Conservation (phyloP, 2,113 vertebrate species). For the Zootoca vivipara region DNA sequence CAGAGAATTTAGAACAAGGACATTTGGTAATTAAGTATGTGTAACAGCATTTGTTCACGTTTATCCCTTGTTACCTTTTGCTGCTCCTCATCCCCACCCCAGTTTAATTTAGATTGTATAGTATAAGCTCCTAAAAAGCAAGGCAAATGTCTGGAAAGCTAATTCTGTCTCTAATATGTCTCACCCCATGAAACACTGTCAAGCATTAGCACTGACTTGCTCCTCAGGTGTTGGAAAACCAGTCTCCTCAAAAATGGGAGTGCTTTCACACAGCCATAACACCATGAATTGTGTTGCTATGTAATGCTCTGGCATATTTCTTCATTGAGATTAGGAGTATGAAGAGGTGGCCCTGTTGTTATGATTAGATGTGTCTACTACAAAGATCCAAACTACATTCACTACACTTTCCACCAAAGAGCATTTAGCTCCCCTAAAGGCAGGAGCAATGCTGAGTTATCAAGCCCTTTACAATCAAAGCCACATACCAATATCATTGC, state of each 20-base stretch:
- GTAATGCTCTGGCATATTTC: not conserved
- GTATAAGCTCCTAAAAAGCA: not conserved
- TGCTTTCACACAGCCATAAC: not conserved
- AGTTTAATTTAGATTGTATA: not conserved
- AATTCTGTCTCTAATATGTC: no score
- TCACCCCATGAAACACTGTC: not conserved
- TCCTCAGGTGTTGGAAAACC: not conserved
- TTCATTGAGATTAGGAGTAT: not conserved
- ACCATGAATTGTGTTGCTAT: not conserved
- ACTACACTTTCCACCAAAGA: not conserved
- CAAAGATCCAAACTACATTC: not conserved
- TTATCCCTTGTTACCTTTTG: not conserved
- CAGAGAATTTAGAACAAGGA: slow-evolving; percentile 30
- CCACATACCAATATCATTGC: slow-evolving; percentile 95
- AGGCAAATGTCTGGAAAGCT: not conserved
- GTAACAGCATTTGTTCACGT: not conserved
- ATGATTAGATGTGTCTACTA: not conserved
- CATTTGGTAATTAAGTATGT: not conserved
- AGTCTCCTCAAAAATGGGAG: not conserved
- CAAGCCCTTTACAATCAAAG: not conserved
- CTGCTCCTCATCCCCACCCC: not conserved
- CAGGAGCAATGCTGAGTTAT: not conserved
- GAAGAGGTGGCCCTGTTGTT: not conserved
- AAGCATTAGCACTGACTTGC: not conserved
- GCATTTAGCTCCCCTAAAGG: not conserved